Conservation (phyloP, 2,797 vertebrate genomes). For the Luscinia luscinia region DNA sequence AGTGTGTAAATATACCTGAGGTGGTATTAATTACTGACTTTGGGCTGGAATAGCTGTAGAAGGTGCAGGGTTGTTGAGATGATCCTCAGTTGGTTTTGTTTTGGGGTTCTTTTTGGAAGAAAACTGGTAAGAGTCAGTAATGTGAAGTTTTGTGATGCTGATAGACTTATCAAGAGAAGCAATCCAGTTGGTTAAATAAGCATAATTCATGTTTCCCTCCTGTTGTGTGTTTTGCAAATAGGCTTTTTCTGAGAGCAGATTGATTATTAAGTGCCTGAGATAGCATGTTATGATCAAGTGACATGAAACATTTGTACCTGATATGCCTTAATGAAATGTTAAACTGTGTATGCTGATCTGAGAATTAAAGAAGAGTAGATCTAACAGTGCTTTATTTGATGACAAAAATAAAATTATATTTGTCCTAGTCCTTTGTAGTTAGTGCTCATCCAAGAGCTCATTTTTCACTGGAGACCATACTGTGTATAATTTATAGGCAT, state of each 20-base stretch:
- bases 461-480: not conserved
- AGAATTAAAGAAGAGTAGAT: not conserved
- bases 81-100: not conserved
- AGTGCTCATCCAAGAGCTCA: not conserved
- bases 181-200: not conserved
- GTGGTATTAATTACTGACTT: not conserved
- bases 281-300: not conserved
- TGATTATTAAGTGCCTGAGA: constrained; percentile 6
- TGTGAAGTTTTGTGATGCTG: not conserved
- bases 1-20: not conserved
- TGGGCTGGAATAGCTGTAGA: not conserved
- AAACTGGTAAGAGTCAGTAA: not conserved
- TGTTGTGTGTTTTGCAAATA: not conserved
- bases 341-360: not conserved
- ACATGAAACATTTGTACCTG: constrained; percentile 1
- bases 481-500: not conserved
- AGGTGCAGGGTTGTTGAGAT: not conserved
- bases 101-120: fast-evolving
- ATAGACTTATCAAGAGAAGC: not conserved
- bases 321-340: not conserved
- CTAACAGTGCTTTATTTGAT: not conserved
- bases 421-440: not conserved
- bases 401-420: not conserved
- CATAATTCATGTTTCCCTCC: not conserved
- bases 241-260: constrained; percentile 7